Evolutionary conservation across 1,140 invertebrate species (phyloP), one percentile per base, ranked within the genome.

Genomic region (Cydia splendana): DNA sequence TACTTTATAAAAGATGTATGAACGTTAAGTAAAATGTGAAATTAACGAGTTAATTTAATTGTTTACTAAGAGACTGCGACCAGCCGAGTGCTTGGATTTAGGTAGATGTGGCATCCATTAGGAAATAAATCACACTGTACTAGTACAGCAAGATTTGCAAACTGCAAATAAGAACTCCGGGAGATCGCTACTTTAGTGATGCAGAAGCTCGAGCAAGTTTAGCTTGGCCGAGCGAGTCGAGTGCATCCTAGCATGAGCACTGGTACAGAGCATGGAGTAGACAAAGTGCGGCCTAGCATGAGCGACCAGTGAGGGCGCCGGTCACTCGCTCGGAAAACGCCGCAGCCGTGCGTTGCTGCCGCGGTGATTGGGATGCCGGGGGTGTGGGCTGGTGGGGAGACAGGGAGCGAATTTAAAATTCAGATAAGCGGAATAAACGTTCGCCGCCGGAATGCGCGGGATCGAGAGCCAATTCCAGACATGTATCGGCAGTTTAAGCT

Each of bases 401-500:
- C 65, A 69, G 74, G 82, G 79, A 80, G 76, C 77, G 77, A 87
- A 90, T 90, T 92, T 92, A 87, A 92, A 92, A 92, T 91, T 92
- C 84, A 89, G 88, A 91, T 90, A 89, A 90, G 88, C 90, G 86
- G 89, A 90, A 90, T 89, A 90, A 91, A 89, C 82, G 86, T 80
- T 84, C 78, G 78, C 80, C 77, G 82, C 76, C 76, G 84, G 85
- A 87, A 86, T 86, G 80, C 73, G 82, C 81, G 12, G 65, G 71
- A 30, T 62, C 67, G 74, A 34, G 77, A 53, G 73, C 76, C 73
- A 65, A 75, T 74, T 30, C 78, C 74, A 45, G 30, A 71, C 67
- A 38, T 71, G 67, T 71, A 71, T 71, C 30, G 65, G 30, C 67
- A 71, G 67, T 71, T 71, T 71, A 71, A 71, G 67, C 67, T 71